phyloP scores from a whole-genome alignment of 2,113 vertebrate species.

The Cephalopholis sonnerati region DNA sequence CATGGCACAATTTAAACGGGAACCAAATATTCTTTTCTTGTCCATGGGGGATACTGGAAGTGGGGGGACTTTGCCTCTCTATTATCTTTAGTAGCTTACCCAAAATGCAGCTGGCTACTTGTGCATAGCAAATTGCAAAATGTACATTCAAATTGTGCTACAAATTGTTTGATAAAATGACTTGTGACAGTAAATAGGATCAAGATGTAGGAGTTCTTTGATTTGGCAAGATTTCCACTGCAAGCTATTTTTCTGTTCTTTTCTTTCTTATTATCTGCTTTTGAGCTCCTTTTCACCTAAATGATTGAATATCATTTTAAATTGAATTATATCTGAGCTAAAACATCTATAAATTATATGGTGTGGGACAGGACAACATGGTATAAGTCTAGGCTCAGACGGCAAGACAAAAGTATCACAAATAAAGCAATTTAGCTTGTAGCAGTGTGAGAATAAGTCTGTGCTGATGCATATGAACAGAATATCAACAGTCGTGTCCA shows the following conservation, averaged over 20 bases:
- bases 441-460: background rate
- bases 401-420: background rate
- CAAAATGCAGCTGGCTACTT: background rate
- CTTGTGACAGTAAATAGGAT: background rate
- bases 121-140: background rate
- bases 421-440: background rate
- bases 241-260: background rate
- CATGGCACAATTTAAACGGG: no score
- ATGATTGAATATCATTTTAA: background rate
- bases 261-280: background rate
- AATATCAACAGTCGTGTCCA: background rate
- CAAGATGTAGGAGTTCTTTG: background rate
- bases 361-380: background rate
- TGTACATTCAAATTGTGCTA: background rate
- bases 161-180: background rate
- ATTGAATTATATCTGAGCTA: background rate
- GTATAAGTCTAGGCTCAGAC: background rate
- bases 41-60: no score
- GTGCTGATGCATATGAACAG: background rate
- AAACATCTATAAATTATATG: background rate
- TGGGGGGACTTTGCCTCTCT: no score
- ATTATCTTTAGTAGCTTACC: background rate
- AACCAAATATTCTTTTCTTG: no score
- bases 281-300: background rate
- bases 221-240: background rate